phyloP scores from a whole-genome alignment of 2,888 invertebrate species.

The Bombylius major region DNA sequence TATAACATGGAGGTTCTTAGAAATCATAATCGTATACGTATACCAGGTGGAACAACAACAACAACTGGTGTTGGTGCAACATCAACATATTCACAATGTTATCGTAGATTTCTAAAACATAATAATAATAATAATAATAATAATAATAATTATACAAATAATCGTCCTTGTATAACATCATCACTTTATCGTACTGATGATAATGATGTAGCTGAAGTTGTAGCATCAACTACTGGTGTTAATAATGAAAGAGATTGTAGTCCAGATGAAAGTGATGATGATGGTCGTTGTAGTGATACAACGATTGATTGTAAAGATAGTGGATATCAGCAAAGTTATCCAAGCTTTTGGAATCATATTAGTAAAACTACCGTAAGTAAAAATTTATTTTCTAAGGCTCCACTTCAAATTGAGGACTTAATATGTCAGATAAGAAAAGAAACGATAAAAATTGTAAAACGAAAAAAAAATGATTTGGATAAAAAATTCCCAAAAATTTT shows the following conservation, averaged over 20 bases:
- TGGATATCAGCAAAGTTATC: background rate
- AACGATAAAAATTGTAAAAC: too few species aligned
- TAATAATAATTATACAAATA: too few species aligned
- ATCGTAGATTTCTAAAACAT: background rate
- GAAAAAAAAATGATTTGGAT: too few species aligned
- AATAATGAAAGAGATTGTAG: background rate
- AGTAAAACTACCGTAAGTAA: background rate
- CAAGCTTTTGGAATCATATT: background rate
- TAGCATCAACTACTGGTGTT: background rate
- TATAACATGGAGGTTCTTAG: background rate
- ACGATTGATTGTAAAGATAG: background rate
- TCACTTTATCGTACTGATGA: background rate
- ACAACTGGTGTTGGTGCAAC: background rate
- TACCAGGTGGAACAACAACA: background rate
- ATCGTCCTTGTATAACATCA: background rate
- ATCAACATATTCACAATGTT: background rate
- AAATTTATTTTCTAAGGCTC: background rate
- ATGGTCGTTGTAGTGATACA: background rate
- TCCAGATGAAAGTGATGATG: too few species aligned
- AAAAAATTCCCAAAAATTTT: too few species aligned
- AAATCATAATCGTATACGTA: background rate
- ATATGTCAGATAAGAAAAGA: too few species aligned
- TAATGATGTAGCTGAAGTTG: background rate
- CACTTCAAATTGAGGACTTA: too few species aligned
- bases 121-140: too few species aligned